These are phyloP conservation scores for Phyllostomus discolor DNA, from an alignment of 2,113 vertebrate species.

Conservation along the genomic window DNA sequence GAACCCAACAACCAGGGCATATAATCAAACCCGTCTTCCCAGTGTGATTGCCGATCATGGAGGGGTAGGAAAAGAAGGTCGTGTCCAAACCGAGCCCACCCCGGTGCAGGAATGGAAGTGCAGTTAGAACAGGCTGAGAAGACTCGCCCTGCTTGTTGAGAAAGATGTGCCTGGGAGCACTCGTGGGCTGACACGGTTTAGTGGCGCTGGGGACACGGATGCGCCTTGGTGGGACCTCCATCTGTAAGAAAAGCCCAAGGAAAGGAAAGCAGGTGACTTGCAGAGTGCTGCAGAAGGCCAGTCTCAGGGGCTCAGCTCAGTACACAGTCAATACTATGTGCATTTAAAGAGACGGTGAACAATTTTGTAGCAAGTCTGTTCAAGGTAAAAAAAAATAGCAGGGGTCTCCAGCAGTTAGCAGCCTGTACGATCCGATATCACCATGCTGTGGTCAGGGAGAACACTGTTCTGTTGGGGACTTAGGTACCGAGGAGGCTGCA, in stretches of 20 bases:
- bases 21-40: not conserved
- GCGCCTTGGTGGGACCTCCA: not conserved
- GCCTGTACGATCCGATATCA: rapidly evolving
- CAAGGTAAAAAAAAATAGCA: not conserved
- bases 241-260: not conserved
- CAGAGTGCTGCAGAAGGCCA: not conserved
- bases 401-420: rapidly evolving
- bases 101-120: not conserved
- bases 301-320: not conserved
- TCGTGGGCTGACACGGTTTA: not conserved
- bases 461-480: not conserved
- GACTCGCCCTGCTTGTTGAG: not conserved
- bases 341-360: not conserved
- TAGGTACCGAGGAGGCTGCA: not conserved
- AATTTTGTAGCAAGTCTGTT: not conserved
- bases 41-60: not conserved
- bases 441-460: not conserved
- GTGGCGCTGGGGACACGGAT: not conserved
- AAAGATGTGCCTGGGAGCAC: not conserved
- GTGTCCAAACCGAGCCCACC: not conserved
- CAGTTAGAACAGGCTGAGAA: not conserved
- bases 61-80: not conserved
- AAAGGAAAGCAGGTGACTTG: not conserved
- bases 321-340: not conserved
- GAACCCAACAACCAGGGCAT: not conserved